Evolutionary conservation across 2,888 invertebrate genomes (phyloP).

Genomic region (Sylvicola fuscatus): DNA sequence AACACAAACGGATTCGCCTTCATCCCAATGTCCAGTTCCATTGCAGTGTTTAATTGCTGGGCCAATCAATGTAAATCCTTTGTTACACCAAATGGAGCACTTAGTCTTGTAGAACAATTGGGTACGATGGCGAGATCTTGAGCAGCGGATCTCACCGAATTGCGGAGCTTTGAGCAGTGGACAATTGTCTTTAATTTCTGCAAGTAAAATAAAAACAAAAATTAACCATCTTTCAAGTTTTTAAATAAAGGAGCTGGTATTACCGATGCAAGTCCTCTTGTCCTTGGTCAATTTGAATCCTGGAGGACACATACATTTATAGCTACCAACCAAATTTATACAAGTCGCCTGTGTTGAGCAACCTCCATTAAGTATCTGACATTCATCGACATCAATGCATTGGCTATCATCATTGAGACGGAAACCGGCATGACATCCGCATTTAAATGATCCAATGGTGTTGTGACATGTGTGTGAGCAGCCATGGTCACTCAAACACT

Average conservation of each 20-base stretch:
- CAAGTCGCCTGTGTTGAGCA: constrained; percentile 19
- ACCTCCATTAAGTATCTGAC: constrained; percentile 22
- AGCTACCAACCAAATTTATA: constrained; percentile 27
- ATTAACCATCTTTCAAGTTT: too few relatives aligned
- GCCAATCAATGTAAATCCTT: constrained; percentile 32
- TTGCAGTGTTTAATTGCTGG: constrained; percentile 29
- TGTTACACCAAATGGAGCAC: constrained; percentile 20
- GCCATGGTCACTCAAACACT: constrained; percentile 18
- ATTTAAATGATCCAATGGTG: constrained; percentile 29
- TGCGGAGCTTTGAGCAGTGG: constrained; percentile 15
- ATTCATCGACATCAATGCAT: constrained; percentile 34
- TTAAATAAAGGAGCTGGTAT: background rate
- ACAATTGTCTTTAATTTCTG: constrained; percentile 18
- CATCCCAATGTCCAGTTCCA: constrained; percentile 29
- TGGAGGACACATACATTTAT: constrained; percentile 28
- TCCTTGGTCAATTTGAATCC: constrained; percentile 20
- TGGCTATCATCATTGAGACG: constrained; percentile 25
- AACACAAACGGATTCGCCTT: constrained; percentile 28
- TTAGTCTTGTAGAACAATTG: constrained; percentile 20
- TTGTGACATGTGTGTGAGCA: constrained; percentile 31
- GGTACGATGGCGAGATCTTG: constrained; percentile 20
- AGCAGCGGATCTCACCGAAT: constrained; percentile 21
- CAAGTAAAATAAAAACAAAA: constrained; percentile 1
- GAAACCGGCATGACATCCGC: constrained; percentile 38
- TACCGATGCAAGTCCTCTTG: constrained; percentile 11